Evolutionary conservation across 2,113 vertebrate species (phyloP).

Genomic region (Pterocles orientalis): DNA sequence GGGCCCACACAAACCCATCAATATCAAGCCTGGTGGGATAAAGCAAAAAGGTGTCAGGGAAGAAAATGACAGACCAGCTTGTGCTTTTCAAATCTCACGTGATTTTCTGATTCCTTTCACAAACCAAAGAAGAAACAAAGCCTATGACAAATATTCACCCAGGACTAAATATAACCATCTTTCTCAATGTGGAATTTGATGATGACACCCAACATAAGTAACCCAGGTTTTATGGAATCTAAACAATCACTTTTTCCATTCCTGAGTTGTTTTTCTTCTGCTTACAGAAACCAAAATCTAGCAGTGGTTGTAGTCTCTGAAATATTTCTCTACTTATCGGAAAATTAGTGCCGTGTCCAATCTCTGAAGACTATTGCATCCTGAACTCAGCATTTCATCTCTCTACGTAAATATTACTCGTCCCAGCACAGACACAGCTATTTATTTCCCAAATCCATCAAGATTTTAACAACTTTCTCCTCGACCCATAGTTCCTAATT

Average conservation of each 20-base stretch:
- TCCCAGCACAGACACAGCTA: background rate
- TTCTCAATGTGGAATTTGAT: conserved; percentile 18
- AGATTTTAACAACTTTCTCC: background rate
- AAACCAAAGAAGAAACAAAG: conserved; percentile 1
- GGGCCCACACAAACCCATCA: background rate
- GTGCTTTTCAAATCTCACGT: background rate
- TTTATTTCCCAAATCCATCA: conserved; percentile 32
- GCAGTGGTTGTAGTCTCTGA: background rate
- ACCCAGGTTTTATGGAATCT: background rate
- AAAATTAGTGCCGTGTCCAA: background rate
- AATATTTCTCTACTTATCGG: background rate
- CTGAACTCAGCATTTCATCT: background rate
- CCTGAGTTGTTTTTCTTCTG: background rate
- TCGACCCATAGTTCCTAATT: background rate
- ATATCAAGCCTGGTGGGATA: background rate
- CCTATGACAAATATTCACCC: background rate
- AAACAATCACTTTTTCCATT: background rate
- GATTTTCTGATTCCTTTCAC: conserved; percentile 11
- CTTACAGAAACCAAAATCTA: conserved; percentile 21
- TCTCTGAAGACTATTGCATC: background rate
- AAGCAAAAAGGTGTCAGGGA: background rate
- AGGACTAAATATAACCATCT: background rate
- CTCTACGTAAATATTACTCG: background rate
- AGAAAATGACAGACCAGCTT: background rate
- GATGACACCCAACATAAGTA: background rate